Evolutionary conservation across 2,888 invertebrate species (phyloP), one percentile per base, ranked within the genome.

Genomic region (Epinotia nisella): DNA sequence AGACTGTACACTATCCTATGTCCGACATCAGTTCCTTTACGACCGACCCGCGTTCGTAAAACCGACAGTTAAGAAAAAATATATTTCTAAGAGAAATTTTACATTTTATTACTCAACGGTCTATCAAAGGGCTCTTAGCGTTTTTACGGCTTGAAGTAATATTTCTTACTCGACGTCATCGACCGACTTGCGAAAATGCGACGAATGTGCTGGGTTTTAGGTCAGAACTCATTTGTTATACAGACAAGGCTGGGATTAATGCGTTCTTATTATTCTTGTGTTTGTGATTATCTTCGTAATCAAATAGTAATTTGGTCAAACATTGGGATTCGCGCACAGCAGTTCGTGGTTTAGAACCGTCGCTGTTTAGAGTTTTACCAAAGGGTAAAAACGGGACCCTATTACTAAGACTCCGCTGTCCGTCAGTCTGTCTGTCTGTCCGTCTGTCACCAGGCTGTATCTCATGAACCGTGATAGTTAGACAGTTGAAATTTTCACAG

Each of bases 31-130:
- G 49, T 17, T n/a, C 15, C 29, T 82, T 84, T 83, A 81, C 80
- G 83, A 84, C 75, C 78, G 74, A 76, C 73, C 70, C 74, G 75
- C 71, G 61, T 75, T 76, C 80, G 76, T 82, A 81, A 82, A 84
- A 76, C 77, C 69, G 58, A 41, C 71, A 80, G 80, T 80, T 78
- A 82, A 84, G 86, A 82, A 82, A 83, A 81, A 64, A 81, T 84
- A 83, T 80, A 83, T 82, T 81, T 82, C 78, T 76, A 78, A 75
- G 76, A 76, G 78, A 81, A 79, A 85, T 86, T 89, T 88, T 84
- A 86, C 83, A 83, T 79, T 88, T 88, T 88, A 89, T 82, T 86
- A 85, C 74, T 75, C 77, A 74, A 80, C 78, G 78, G 83, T 85
- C 86, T 85, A 87, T 88, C 83, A 88, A 84, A 85, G 79, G 78